Percentiles rank a stretch among this genome's conserved stretches.
These are phyloP conservation scores for Liparis tanakae DNA, from an alignment of 2,797 vertebrate genomes.

Conservation along the genomic window DNA sequence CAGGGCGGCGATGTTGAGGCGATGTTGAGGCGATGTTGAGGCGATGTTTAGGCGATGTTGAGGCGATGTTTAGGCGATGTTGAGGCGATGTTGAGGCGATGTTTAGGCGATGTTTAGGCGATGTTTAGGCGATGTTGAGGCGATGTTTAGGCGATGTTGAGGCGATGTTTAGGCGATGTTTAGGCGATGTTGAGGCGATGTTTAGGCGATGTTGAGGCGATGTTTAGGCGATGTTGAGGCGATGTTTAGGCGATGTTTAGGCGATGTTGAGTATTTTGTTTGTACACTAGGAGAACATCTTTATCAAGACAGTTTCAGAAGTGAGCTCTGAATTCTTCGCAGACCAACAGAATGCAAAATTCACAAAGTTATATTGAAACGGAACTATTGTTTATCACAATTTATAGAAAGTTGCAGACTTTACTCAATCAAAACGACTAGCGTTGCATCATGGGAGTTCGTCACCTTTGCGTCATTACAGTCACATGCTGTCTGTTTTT, in stretches of 20 bases:
- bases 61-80: neutral
- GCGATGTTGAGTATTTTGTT: neutral
- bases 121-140: neutral
- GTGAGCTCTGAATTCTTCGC: no score
- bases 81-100: no score
- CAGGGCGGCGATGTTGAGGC: neutral
- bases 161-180: neutral
- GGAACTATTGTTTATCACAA: neutral
- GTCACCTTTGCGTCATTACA: neutral
- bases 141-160: no score
- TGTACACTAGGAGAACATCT: slow-evolving; percentile 8
- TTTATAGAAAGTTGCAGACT: neutral
- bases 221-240: neutral
- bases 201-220: neutral
- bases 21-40: no score
- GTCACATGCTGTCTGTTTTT: no score
- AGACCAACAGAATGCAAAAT: neutral
- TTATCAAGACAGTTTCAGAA: neutral
- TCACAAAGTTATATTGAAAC: neutral
- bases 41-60: no score
- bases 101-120: neutral
- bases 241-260: neutral
- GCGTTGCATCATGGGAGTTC: neutral
- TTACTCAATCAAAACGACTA: no score
- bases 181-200: neutral